A percentile compares a stretch with the other conserved stretches of the same genome.
Evolutionary conservation across 2,113 vertebrate genomes (phyloP).

Genomic region (Ictalurus furcatus): DNA sequence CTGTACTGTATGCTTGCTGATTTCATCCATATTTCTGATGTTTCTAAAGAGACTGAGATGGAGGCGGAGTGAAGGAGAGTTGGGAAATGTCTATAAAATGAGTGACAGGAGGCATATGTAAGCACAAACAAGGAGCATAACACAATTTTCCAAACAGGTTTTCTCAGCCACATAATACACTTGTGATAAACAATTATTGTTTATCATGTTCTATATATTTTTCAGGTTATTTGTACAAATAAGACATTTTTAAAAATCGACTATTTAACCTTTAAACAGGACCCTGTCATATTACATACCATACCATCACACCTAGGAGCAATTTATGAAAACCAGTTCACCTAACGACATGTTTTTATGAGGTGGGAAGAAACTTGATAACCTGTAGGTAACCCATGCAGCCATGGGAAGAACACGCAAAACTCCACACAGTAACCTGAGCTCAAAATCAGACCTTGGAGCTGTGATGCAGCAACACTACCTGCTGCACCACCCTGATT

Average conservation of each 20-base stretch:
- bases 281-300: neutral
- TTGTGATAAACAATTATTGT: neutral
- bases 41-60: neutral
- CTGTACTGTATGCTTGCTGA: neutral
- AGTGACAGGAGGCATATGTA: neutral
- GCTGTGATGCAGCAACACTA: neutral
- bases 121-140: neutral
- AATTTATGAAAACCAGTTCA: neutral
- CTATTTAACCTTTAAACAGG: neutral
- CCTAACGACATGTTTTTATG: neutral
- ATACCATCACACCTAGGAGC: neutral
- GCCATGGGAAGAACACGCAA: neutral
- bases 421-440: neutral
- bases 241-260: neutral
- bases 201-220: neutral
- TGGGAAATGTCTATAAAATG: neutral
- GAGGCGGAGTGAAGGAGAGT: neutral
- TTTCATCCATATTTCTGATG: neutral
- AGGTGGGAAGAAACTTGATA: neutral
- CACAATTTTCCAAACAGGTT: neutral
- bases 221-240: neutral
- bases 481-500: neutral
- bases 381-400: neutral
- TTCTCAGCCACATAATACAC: neutral
- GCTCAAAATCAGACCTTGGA: neutral